Percentiles rank a stretch among this genome's conserved stretches.
These are phyloP conservation scores for Sitodiplosis mosellana DNA, from an alignment of 1,140 invertebrate genomes.

Conservation along the genomic window DNA sequence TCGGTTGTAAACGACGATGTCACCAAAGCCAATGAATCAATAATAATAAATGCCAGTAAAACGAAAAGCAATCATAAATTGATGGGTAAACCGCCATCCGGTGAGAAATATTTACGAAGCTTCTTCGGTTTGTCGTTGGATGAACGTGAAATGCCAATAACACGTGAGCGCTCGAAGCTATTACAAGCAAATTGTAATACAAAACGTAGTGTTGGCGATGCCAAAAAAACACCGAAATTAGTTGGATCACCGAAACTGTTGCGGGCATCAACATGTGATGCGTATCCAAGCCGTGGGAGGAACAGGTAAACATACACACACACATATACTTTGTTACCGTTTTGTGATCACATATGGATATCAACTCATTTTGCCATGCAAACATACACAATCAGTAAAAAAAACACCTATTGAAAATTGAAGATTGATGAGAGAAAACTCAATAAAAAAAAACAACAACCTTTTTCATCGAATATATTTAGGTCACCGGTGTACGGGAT, in stretches of 20 bases:
- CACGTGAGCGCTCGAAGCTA: constrained; percentile 3
- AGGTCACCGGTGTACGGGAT: too few species aligned
- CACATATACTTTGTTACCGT: neutral
- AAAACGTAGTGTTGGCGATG: neutral
- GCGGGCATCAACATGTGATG: neutral
- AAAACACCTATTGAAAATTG: neutral
- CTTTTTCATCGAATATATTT: constrained; percentile 4
- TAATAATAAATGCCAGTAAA: too few species aligned
- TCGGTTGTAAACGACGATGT: too few species aligned
- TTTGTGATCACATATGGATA: too few species aligned
- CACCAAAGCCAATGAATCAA: too few species aligned
- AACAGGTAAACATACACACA: neutral
- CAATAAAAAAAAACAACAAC: constrained; percentile 5
- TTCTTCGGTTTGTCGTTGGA: constrained; percentile 4
- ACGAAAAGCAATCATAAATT: too few species aligned
- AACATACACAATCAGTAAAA: too few species aligned
- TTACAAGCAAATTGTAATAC: too few species aligned
- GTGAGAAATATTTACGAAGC: too few species aligned
- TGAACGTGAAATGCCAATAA: constrained; percentile 11
- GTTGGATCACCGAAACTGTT: neutral
- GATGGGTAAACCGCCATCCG: too few species aligned
- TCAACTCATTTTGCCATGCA: too few species aligned
- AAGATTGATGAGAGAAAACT: constrained; percentile 1
- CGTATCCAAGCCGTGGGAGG: neutral
- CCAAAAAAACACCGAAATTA: neutral